A percentile compares a stretch with the other conserved stretches of the same genome.
These are phyloP conservation scores for Steinernema scapterisci DNA, from an alignment of 2,888 invertebrate genomes.

Conservation along the genomic window DNA sequence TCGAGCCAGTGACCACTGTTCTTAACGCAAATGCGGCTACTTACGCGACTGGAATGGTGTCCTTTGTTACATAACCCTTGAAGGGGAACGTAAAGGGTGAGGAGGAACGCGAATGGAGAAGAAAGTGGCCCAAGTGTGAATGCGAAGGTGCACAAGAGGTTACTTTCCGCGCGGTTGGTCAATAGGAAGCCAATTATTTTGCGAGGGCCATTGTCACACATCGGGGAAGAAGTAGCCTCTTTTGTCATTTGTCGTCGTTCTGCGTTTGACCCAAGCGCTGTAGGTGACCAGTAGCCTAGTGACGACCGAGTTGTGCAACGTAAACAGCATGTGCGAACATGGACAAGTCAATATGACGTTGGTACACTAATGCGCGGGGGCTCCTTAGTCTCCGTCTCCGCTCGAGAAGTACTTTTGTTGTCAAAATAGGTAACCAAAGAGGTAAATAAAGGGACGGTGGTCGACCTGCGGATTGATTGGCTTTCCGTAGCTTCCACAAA, in stretches of 20 bases:
- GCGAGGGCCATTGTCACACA: background rate
- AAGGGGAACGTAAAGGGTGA: background rate
- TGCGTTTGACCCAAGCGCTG: conserved; percentile 27
- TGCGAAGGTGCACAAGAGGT: conserved; percentile 21
- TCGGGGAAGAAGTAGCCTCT: background rate
- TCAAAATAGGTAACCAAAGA: no score
- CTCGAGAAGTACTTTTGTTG: background rate
- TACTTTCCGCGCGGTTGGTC: conserved; percentile 25
- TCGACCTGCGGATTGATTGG: background rate
- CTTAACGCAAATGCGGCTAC: no score
- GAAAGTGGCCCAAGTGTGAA: conserved; percentile 9
- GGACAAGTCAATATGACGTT: background rate
- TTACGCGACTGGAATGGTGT: no score
- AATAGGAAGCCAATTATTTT: conserved; percentile 29
- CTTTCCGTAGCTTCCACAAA: no score
- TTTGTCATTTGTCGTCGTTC: conserved; percentile 13
- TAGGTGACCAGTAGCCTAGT: conserved; percentile 22
- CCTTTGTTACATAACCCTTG: no score
- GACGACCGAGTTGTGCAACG: conserved; percentile 29
- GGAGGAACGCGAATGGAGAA: background rate
- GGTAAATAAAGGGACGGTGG: background rate
- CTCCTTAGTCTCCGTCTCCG: background rate
- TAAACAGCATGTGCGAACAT: conserved; percentile 32
- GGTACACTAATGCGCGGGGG: background rate
- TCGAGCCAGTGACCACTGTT: background rate